A percentile compares a stretch with the other conserved stretches of the same genome.
These are phyloP conservation scores for Spinus pinus DNA, from an alignment of 2,797 vertebrate genomes.

Conservation along the genomic window DNA sequence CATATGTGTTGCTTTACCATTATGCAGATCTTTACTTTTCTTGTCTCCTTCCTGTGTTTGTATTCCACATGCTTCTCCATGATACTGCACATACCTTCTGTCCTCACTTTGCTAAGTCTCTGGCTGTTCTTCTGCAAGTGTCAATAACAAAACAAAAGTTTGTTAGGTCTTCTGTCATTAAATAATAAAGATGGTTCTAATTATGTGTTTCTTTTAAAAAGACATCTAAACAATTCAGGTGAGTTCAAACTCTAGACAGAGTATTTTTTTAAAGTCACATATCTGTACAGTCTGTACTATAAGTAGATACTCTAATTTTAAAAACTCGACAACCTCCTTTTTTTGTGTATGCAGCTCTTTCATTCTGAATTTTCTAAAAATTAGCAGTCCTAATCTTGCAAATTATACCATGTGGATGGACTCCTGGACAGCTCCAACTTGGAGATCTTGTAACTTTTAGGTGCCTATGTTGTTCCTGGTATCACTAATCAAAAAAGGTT, in stretches of 20 bases:
- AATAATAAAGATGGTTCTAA: neutral
- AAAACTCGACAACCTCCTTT: neutral
- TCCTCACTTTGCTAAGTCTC: neutral
- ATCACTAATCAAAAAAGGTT: neutral
- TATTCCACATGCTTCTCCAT: neutral
- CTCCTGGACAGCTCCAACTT: neutral
- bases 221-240: neutral
- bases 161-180: neutral
- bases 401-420: neutral
- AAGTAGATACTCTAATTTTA: neutral
- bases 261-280: neutral
- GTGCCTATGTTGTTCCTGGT: neutral
- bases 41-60: slow-evolving; percentile 14
- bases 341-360: neutral
- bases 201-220: neutral
- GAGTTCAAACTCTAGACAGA: neutral
- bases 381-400: neutral
- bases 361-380: neutral
- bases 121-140: neutral
- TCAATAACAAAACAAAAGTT: neutral
- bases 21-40: slow-evolving; percentile 1
- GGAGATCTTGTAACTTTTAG: neutral
- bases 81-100: neutral
- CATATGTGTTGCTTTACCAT: slow-evolving; percentile 16
- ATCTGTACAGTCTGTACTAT: neutral